These are phyloP conservation scores for Danio rerio DNA, from an alignment of 2,113 vertebrate genomes.

Conservation along the genomic window GRCz12tu NC_133184.1:18029001-18029500, in stretches of 20 bases:
- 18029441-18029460: constrained; percentile 59
- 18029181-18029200: constrained; percentile 87
- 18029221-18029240: constrained; percentile 85
- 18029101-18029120: constrained; percentile 71
- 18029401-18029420: constrained; percentile 54
- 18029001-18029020: constrained; percentile 37
- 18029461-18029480: constrained; percentile 39
- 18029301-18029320: constrained; percentile 78
- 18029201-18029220: constrained; percentile 93
- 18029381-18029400: constrained; percentile 52
- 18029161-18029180: constrained; percentile 90
- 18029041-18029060: background rate
- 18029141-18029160: constrained; percentile 93
- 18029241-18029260: constrained; percentile 88
- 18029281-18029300: constrained; percentile 74
- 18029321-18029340: constrained; percentile 65
- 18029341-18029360: constrained; percentile 46
- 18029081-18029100: constrained; percentile 28
- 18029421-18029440: constrained; percentile 54
- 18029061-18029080: constrained; percentile 37
- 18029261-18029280: constrained; percentile 71
- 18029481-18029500: constrained; percentile 48
- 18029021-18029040: constrained; percentile 10
- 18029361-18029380: constrained; percentile 55
- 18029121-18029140: constrained; percentile 94